phyloP scores from a whole-genome alignment of 2,113 vertebrate species.

The Psammodynastes pulverulentus region DNA sequence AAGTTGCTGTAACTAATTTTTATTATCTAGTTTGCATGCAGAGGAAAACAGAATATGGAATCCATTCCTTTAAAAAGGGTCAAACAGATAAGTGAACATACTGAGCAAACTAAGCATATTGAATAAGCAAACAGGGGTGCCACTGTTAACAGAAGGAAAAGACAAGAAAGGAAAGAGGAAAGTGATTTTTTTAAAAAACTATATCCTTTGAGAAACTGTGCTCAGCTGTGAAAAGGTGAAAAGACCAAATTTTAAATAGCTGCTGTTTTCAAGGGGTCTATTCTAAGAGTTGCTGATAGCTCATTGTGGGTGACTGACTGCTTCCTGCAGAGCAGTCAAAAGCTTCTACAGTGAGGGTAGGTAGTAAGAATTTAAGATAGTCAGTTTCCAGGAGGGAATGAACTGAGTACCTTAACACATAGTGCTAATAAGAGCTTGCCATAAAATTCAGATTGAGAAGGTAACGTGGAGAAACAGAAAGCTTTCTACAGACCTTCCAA shows the following conservation, averaged over 20 bases:
- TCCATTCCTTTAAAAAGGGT: not conserved
- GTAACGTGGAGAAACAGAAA: not conserved
- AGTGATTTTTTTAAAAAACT: not conserved
- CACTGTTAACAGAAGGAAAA: not conserved
- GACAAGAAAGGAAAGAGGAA: not conserved
- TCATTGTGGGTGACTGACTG: not conserved
- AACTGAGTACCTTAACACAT: not conserved
- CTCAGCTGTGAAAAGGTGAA: not conserved
- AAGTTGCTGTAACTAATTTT: not conserved
- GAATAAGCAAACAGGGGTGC: not conserved
- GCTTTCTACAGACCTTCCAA: not conserved
- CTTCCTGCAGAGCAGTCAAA: not conserved
- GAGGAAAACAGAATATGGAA: not conserved
- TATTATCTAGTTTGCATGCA: not conserved
- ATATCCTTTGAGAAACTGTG: not conserved
- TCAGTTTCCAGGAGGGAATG: not conserved
- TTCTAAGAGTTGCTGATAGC: not conserved
- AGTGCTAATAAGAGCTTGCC: not conserved
- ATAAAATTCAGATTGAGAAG: not conserved
- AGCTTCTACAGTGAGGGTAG: not conserved
- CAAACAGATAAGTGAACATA: not conserved
- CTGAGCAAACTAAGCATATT: not conserved
- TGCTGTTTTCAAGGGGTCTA: not conserved
- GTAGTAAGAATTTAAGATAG: not conserved
- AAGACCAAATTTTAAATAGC: not conserved